Evolutionary conservation across 2,797 vertebrate species (phyloP), one percentile per base, ranked within the genome.

Genomic region (Tympanoctomys barrerae): DNA sequence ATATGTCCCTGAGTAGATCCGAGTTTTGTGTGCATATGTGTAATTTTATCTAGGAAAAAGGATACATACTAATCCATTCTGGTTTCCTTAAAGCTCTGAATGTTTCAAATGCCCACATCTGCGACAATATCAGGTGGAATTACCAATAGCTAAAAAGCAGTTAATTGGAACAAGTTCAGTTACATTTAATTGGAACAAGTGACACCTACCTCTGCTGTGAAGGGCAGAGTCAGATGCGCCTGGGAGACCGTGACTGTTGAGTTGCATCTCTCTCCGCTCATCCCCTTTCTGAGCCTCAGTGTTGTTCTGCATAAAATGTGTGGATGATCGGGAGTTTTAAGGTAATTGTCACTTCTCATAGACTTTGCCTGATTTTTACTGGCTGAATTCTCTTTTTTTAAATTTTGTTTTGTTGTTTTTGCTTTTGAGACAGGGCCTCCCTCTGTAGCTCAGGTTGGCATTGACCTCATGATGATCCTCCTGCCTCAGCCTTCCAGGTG

Each of bases 311-410:
- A 2, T 54, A 61, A 77, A 77, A 31, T 39, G 33, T 46, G 49
- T 49, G 57, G 42, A 68, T 46, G 52, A 16, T 36, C 61, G 28
- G 62, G 36, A 64, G 33, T 68, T 59, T 68, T 71, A 36, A 84
- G 59, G 33, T 62, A 61, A 24, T 33, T 90, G 81, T 22, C 14
- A 36, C 26, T 18, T 64, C 61, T 87, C 61, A 11, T 19, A 64
- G 68, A 39, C 24, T 59, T 39, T 46, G n/a, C 54, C 6, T 52
- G 79, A 49, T 54, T 87, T 94, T 89, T 42, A 59, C 84, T 94
- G 57, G 36, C 22, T 80, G 46, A 19, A 26, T 70, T 39, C n/a
- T 87, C 42, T 31, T 31, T 77, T 77, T 31, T 31, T 33, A 13
- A 33, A 8, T n/a, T 16, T n/a, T 68, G 5, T 73, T 73, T 73